Base-by-base conservation (phyloP, 2,888 invertebrate species). In the Spilosoma lubricipeda region DNA sequence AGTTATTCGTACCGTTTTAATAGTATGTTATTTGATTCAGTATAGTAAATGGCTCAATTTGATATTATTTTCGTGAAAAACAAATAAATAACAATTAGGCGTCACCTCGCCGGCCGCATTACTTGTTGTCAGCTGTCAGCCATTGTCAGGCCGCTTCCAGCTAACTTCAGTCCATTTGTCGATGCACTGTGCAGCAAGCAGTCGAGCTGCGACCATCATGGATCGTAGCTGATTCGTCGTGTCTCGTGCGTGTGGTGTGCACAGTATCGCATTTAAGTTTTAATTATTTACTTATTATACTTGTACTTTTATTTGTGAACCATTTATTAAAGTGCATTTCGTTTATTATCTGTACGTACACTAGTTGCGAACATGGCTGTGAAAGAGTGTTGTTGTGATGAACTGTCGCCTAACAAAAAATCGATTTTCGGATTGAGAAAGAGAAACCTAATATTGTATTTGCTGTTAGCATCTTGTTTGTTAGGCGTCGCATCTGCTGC, bases 391-490 rank as follows among this genome's bases (percentile, higher is more conserved):
- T 94, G 88, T 93, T 91, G 93, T 95, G 94, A 88, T 90, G 92
- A 93, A 94, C 92, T 93, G 93, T 93, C 93, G 90, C 89, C 90
- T 91, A 93, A 92, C 92, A 93, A 94, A 94, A 95, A 95, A 95
- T 95, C 95, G 95, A 95, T 95, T 95, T 93, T 94, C 85, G 93
- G 94, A 91, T 93, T 93, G 89, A 91, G 92, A 92, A 93, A 94
- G 93, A 88, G 88, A 88, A 93, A 90, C 91, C 92, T 92, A 93
- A 93, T 94, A 91, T 89, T 95, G 89, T 93, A 90, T 94, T 91
- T 94, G 90, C 86, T 94, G 87, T 90, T 94, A 88, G 88, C 92
- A 87, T 90, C 91, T 85, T 92, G 92, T 90, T 90, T 92, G 82
- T 86, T 95, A 85, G 90, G 90, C 80, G 86, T 86, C 82, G 89